Evolutionary conservation across 2,113 vertebrate genomes (phyloP).

Genomic region (Apteryx mantelli): DNA sequence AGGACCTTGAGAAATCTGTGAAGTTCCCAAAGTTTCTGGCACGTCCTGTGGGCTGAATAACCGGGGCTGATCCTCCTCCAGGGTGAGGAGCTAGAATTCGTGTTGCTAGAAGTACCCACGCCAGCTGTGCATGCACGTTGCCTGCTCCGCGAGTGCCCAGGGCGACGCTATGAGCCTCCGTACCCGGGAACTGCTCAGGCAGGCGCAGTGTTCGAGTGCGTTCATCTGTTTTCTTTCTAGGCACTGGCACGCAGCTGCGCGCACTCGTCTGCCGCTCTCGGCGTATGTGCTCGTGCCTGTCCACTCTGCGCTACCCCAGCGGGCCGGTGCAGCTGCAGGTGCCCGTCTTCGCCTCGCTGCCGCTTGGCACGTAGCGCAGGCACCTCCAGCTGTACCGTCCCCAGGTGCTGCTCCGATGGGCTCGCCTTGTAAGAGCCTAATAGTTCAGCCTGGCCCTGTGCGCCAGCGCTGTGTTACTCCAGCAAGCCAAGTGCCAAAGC

Average conservation of each 20-base stretch:
- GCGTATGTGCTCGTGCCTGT: neutral
- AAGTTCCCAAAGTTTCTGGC: neutral
- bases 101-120: neutral
- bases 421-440: neutral
- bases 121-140: neutral
- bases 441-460: neutral
- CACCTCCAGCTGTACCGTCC: neutral
- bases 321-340: neutral
- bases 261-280: fast-evolving
- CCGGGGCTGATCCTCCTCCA: neutral
- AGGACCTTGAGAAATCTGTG: neutral
- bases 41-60: neutral
- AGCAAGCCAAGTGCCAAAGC: neutral
- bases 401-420: neutral
- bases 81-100: fast-evolving
- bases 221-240: neutral
- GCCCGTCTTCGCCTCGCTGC: neutral
- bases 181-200: fast-evolving
- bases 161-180: neutral
- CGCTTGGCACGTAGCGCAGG: fast-evolving
- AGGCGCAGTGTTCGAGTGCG: fast-evolving
- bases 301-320: fast-evolving
- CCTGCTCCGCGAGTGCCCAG: neutral
- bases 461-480: neutral
- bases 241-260: neutral